phyloP scores from a whole-genome alignment of 2,888 invertebrate species.

The Papilio protenor region DNA sequence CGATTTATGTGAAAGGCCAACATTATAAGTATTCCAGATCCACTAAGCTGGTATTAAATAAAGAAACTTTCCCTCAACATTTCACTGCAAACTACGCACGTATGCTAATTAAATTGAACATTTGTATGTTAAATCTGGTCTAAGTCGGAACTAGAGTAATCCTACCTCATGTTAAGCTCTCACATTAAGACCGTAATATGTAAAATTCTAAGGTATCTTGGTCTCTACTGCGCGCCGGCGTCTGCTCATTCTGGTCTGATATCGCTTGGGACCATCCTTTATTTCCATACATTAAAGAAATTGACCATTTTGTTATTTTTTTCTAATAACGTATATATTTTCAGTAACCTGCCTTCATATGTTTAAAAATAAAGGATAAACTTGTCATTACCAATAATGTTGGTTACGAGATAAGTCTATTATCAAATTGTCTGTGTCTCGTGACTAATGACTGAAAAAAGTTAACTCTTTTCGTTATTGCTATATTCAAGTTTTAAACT shows the following conservation, averaged over 20 bases:
- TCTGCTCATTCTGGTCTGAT: not conserved
- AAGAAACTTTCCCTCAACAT: not conserved
- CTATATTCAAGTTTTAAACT: not conserved
- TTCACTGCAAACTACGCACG: not conserved
- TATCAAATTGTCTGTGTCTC: too few species aligned
- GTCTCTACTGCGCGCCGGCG: not conserved
- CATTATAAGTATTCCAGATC: not conserved
- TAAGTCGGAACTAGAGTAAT: conserved; percentile 21
- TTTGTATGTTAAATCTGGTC: conserved; percentile 15
- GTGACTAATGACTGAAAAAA: too few species aligned
- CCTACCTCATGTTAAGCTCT: conserved; percentile 19
- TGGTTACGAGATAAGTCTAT: too few species aligned
- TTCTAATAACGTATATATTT: too few species aligned
- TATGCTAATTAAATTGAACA: conserved; percentile 22
- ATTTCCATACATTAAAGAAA: not conserved
- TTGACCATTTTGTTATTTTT: too few species aligned
- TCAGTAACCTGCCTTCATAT: too few species aligned
- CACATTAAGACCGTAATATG: conserved; percentile 11
- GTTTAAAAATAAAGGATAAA: too few species aligned
- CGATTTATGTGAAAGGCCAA: not conserved
- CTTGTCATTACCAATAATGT: too few species aligned
- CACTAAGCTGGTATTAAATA: not conserved
- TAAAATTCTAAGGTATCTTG: not conserved
- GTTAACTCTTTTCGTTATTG: not conserved
- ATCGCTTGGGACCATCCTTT: not conserved